A percentile compares a stretch with the other conserved stretches of the same genome.
phyloP scores from a whole-genome alignment of 1,140 invertebrate species.

The Ceratina calcarata region DNA sequence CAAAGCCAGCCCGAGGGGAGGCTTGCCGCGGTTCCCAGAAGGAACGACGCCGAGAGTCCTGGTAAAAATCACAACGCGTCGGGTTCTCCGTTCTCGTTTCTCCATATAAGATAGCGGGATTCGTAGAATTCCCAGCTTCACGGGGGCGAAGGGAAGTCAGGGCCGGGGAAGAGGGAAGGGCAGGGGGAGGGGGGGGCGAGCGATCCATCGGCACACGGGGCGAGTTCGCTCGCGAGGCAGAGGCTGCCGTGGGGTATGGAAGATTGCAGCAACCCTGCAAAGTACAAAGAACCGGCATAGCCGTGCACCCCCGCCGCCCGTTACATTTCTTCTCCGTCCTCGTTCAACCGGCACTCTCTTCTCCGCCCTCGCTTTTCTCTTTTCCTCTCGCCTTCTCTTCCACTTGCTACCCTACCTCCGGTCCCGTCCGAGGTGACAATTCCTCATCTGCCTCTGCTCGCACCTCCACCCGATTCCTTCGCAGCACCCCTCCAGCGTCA shows the following conservation, averaged over 20 bases:
- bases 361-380: background rate
- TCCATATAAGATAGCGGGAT: constrained; percentile 66
- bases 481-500: constrained; percentile 48
- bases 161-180: background rate
- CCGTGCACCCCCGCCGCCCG: constrained; percentile 30
- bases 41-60: constrained; percentile 6
- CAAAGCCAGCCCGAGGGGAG: constrained; percentile 52
- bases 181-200: background rate
- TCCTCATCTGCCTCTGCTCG: constrained; percentile 72
- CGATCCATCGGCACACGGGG: constrained; percentile 40
- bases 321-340: constrained; percentile 38
- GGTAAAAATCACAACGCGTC: constrained; percentile 55
- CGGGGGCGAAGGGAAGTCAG: constrained; percentile 29
- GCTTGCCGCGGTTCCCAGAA: constrained; percentile 26
- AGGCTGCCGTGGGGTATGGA: constrained; percentile 59
- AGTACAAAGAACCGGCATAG: constrained; percentile 68
- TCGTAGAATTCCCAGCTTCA: constrained; percentile 61
- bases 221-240: constrained; percentile 51
- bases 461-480: constrained; percentile 69
- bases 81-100: constrained; percentile 45
- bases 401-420: constrained; percentile 42
- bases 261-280: constrained; percentile 63
- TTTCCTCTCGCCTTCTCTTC: constrained; percentile 20
- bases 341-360: constrained; percentile 3
- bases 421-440: constrained; percentile 73